Evolutionary conservation across 2,888 invertebrate genomes (phyloP).

Genomic region (Apotomis turbidana): DNA sequence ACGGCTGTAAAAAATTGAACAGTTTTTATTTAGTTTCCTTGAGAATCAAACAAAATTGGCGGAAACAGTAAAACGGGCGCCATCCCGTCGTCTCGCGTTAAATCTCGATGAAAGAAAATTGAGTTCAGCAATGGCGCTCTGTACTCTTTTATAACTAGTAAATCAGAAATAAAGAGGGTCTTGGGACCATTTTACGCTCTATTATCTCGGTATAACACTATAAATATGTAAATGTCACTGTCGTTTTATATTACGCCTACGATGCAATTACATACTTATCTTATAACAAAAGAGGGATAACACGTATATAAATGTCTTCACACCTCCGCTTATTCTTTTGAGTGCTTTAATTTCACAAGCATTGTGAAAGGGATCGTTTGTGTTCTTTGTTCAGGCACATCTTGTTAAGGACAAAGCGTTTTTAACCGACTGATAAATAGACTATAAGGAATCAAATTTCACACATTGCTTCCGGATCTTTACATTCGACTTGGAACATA

Average conservation of each 20-base stretch:
- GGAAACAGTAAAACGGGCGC: conserved; percentile 23
- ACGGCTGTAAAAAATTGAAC: not conserved
- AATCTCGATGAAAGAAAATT: conserved; percentile 26
- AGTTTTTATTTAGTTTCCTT: conserved; percentile 28
- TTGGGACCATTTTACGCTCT: not conserved
- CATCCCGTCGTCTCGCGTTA: conserved; percentile 19
- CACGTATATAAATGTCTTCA: conserved; percentile 47
- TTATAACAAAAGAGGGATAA: conserved; percentile 26
- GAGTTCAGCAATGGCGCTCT: not conserved
- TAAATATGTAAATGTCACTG: not conserved
- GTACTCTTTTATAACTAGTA: conserved; percentile 8
- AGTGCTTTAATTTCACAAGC: conserved; percentile 61
- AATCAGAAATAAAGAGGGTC: conserved; percentile 2
- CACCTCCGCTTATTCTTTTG: conserved; percentile 54
- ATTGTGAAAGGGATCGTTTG: conserved; percentile 61
- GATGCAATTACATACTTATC: conserved; percentile 25
- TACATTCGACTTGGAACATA: not conserved
- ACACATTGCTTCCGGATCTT: conserved; percentile 66
- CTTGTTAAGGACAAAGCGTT: conserved; percentile 72
- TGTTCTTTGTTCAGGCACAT: conserved; percentile 62
- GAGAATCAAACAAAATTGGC: conserved; percentile 25
- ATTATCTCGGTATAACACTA: not conserved
- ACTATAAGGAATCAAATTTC: conserved; percentile 71
- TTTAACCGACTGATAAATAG: conserved; percentile 55
- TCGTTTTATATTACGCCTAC: conserved; percentile 5